These are phyloP conservation scores for Streblospio benedicti DNA, from an alignment of 1,140 invertebrate species.

Conservation along the genomic window DNA sequence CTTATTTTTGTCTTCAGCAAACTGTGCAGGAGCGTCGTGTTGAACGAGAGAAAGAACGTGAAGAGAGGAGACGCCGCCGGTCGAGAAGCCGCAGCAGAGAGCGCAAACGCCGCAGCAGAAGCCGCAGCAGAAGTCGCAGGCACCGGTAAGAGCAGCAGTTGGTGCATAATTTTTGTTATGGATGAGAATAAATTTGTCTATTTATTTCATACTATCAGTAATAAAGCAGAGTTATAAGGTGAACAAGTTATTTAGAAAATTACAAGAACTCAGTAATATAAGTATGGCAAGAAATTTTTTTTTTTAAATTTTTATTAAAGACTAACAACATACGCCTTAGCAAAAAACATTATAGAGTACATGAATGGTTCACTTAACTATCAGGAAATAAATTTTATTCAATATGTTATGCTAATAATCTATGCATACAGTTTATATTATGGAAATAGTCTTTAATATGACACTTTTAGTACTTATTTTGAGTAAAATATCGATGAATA, in stretches of 20 bases:
- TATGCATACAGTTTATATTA: too few species aligned
- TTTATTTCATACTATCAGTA: background rate
- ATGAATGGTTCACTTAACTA: too few species aligned
- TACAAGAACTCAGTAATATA: background rate
- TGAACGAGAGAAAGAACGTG: slow-evolving; percentile 29
- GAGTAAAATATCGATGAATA: too few species aligned
- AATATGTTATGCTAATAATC: too few species aligned
- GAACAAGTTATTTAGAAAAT: background rate
- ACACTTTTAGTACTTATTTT: too few species aligned
- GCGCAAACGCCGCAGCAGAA: slow-evolving; percentile 27
- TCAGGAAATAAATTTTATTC: too few species aligned
- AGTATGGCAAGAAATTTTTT: background rate
- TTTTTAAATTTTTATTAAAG: background rate
- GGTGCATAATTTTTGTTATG: slow-evolving; percentile 8
- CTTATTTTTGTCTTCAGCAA: background rate
- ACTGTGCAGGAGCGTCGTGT: slow-evolving; percentile 28
- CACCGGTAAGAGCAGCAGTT: slow-evolving; percentile 15
- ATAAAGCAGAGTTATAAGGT: background rate
- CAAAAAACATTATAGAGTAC: too few species aligned
- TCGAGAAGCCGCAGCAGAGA: slow-evolving; percentile 1
- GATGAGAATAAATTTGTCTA: background rate
- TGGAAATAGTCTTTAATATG: too few species aligned
- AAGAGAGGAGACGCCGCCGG: slow-evolving; percentile 17
- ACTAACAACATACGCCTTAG: background rate
- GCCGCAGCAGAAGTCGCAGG: slow-evolving; percentile 22